phyloP scores from a whole-genome alignment of 2,888 invertebrate species.

The Lathronympha strigana region DNA sequence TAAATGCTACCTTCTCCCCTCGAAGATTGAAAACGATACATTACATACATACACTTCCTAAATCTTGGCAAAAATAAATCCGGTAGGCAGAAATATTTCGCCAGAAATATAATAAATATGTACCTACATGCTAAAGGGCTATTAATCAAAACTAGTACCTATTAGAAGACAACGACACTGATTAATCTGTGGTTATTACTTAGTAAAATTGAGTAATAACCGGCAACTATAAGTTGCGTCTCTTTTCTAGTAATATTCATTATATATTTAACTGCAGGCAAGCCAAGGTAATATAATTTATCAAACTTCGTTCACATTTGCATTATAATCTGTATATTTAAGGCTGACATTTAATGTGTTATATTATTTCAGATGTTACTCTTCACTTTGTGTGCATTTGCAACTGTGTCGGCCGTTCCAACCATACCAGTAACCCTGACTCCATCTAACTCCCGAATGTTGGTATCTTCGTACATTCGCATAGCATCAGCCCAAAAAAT shows the following conservation, averaged over 20 bases:
- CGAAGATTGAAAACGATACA: too few relatives aligned
- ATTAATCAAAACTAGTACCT: slow-evolving; percentile 12
- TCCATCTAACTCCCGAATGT: neutral
- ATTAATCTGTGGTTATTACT: neutral
- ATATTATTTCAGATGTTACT: slow-evolving; percentile 17
- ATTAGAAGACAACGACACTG: slow-evolving; percentile 4
- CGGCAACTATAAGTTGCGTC: slow-evolving; percentile 2
- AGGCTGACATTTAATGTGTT: too few relatives aligned
- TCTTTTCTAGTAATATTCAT: neutral
- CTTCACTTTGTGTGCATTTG: neutral
- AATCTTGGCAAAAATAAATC: too few relatives aligned
- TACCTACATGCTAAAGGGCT: neutral
- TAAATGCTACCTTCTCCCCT: too few relatives aligned
- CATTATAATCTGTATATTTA: neutral
- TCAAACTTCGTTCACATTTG: neutral
- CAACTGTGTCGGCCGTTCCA: neutral
- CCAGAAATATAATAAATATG: too few relatives aligned
- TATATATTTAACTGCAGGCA: neutral
- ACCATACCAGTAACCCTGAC: neutral
- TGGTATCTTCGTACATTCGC: neutral
- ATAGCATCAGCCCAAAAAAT: neutral
- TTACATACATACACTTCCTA: too few relatives aligned
- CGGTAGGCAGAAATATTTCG: too few relatives aligned
- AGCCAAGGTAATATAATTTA: neutral
- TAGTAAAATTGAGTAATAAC: neutral